Evolutionary conservation across 2,888 invertebrate species (phyloP).

Genomic region (Girardia tigrina): DNA sequence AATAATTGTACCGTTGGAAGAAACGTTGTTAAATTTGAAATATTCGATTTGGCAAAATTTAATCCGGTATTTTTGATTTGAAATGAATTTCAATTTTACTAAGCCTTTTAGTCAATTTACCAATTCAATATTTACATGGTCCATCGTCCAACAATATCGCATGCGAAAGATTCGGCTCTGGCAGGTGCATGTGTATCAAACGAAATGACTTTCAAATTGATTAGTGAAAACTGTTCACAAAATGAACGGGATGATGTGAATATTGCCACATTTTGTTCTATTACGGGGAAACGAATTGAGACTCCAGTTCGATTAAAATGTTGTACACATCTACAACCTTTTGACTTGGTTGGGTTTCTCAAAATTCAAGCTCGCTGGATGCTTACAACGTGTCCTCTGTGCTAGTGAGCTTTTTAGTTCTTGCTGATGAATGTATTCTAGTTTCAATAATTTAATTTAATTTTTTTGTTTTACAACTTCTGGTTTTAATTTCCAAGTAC

Average conservation of each 20-base stretch:
- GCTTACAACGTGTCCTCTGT: neutral
- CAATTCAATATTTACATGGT: slow-evolving; percentile 15
- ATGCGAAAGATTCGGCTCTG: neutral
- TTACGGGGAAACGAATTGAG: neutral
- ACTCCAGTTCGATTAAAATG: neutral
- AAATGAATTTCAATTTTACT: neutral
- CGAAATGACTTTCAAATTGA: neutral
- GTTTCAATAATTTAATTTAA: too few relatives aligned
- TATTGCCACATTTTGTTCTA: neutral
- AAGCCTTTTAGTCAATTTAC: neutral
- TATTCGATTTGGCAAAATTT: neutral
- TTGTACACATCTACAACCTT: neutral
- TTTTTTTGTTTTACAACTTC: too few relatives aligned
- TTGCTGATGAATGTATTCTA: too few relatives aligned
- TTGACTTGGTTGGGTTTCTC: neutral
- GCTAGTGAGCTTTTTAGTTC: neutral
- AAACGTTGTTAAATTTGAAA: neutral
- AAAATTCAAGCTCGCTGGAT: neutral
- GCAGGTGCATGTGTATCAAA: neutral
- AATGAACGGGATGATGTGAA: neutral
- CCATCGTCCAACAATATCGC: neutral
- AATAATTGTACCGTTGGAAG: neutral
- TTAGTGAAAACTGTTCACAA: neutral
- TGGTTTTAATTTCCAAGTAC: too few relatives aligned
- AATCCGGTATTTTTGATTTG: neutral